Conservation (phyloP, 2,888 invertebrate genomes). For the Hanleya hanleyi region DNA sequence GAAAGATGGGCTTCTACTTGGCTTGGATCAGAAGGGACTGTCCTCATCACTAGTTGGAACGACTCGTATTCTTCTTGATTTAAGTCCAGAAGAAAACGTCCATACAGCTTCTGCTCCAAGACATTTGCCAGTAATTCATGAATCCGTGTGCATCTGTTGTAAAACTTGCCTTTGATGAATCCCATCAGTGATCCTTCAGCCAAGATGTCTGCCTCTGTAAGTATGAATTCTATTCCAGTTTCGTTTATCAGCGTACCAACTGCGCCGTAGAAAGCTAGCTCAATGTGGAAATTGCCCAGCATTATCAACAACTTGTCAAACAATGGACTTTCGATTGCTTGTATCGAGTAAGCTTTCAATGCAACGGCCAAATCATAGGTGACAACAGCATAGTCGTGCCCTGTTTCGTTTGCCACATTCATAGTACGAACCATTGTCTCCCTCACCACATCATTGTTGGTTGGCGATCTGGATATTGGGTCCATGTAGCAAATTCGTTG, state of each 20-base stretch:
- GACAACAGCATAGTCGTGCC: constrained; percentile 28
- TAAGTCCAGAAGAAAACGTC: background rate
- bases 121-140: constrained; percentile 23
- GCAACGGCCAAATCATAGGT: constrained; percentile 31
- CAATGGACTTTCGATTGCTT: constrained; percentile 17
- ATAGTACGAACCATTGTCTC: constrained; percentile 19
- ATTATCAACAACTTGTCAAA: constrained; percentile 25
- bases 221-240: constrained; percentile 16
- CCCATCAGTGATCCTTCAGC: constrained; percentile 23
- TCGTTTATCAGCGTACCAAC: constrained; percentile 24
- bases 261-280: constrained; percentile 24
- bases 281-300: constrained; percentile 9
- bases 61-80: background rate
- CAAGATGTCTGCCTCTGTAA: constrained; percentile 24
- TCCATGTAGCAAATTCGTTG: constrained; percentile 31
- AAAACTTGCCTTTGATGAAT: constrained; percentile 12
- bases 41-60: background rate
- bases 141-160: constrained; percentile 21
- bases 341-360: constrained; percentile 27
- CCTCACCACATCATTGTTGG: constrained; percentile 30
- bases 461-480: constrained; percentile 21
- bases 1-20: background rate
- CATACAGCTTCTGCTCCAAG: constrained; percentile 13
- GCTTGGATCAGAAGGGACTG: background rate
- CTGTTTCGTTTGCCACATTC: constrained; percentile 23